Conservation (phyloP, 1,140 invertebrate genomes). For the Polypedilum vanderplanki region DNA sequence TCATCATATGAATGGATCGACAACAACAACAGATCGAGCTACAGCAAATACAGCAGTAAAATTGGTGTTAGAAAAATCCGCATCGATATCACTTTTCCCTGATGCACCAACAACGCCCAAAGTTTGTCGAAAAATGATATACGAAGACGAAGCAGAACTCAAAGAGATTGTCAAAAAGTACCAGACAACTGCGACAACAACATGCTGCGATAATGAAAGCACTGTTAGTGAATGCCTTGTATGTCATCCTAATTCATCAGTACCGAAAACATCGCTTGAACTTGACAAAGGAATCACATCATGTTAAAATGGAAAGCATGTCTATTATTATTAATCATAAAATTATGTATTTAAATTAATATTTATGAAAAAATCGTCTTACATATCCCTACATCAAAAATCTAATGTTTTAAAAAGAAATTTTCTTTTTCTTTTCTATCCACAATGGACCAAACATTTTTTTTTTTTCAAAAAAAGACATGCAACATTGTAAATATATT, state of each 20-base stretch:
- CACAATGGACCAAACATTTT: too few relatives aligned
- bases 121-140: constrained; percentile 44
- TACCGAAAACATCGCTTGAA: not conserved
- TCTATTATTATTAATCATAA: too few relatives aligned
- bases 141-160: constrained; percentile 33
- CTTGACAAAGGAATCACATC: constrained; percentile 24
- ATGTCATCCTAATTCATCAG: constrained; percentile 1
- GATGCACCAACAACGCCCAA: constrained; percentile 55
- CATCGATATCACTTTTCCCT: constrained; percentile 44
- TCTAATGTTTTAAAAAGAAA: too few relatives aligned
- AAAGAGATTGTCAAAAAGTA: constrained; percentile 21
- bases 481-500: too few relatives aligned
- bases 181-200: not conserved
- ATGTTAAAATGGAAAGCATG: not conserved
- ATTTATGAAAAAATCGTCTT: too few relatives aligned
- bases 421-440: too few relatives aligned
- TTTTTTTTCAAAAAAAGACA: too few relatives aligned
- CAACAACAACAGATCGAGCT: constrained; percentile 29
- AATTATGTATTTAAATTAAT: too few relatives aligned
- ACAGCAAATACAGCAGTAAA: not conserved
- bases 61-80: constrained; percentile 24
- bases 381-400: too few relatives aligned
- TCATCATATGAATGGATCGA: constrained; percentile 18
- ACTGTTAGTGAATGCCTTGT: constrained; percentile 14
- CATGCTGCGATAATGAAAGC: not conserved